Evolutionary conservation across 2,113 vertebrate genomes (phyloP).

Genomic region (Mormyrus lacerda): DNA sequence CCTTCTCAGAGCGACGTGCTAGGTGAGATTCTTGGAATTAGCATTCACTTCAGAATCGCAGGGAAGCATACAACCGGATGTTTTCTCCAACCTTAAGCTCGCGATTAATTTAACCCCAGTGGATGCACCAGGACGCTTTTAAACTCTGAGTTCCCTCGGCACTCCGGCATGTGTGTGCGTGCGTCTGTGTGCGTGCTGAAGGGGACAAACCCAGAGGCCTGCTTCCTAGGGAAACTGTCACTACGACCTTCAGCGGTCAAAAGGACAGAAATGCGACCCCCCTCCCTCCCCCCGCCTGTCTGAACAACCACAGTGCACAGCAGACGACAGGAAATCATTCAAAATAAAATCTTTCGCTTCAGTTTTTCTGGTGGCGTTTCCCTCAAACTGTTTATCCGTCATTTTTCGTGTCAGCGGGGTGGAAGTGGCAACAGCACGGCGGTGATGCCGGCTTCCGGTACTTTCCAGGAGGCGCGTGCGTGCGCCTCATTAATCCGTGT

Average conservation of each 20-base stretch:
- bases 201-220: background rate
- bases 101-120: slow-evolving; percentile 12
- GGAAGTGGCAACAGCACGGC: background rate
- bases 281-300: background rate
- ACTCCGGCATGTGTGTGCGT: background rate
- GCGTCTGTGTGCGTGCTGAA: background rate
- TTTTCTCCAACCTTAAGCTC: slow-evolving; percentile 7
- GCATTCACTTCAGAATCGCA: background rate
- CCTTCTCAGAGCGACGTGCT: background rate
- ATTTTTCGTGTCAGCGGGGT: background rate
- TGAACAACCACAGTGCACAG: background rate
- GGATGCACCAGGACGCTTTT: background rate
- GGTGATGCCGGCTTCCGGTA: background rate
- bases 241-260: background rate
- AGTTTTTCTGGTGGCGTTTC: background rate
- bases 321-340: background rate
- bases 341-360: background rate
- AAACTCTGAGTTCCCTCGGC: background rate
- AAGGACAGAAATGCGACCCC: background rate
- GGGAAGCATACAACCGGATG: background rate
- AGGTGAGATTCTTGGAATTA: slow-evolving; percentile 8
- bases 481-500: slow-evolving; percentile 64
- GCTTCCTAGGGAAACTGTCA: background rate
- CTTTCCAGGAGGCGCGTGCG: background rate
- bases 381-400: background rate